phyloP scores from a whole-genome alignment of 2,113 vertebrate species.

The Mirounga angustirostris region DNA sequence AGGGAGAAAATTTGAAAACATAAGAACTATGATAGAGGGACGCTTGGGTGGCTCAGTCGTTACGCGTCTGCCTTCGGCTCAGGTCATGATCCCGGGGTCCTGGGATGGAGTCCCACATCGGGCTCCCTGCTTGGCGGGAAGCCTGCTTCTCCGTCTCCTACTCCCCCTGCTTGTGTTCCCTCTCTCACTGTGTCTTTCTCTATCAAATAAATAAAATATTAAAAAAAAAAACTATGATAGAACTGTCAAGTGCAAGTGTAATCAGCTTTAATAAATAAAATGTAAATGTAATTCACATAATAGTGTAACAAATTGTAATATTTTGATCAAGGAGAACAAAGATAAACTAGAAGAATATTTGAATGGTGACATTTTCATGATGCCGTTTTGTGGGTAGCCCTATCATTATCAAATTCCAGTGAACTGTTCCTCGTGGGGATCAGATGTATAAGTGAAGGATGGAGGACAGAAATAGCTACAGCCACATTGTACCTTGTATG shows the following conservation, averaged over 20 bases:
- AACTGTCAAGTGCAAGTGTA: neutral
- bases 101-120: too few relatives aligned
- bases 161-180: too few relatives aligned
- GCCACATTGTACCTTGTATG: neutral
- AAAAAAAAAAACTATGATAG: neutral
- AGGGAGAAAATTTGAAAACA: neutral
- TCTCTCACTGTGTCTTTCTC: too few relatives aligned
- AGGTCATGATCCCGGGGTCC: too few relatives aligned
- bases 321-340: constrained; percentile 55
- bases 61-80: too few relatives aligned
- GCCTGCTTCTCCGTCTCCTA: too few relatives aligned
- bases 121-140: too few relatives aligned
- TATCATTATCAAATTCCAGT: neutral
- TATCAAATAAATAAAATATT: too few relatives aligned
- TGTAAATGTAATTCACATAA: constrained; percentile 1
- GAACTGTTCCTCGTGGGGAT: neutral
- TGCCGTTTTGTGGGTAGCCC: neutral
- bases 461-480: neutral
- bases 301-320: neutral
- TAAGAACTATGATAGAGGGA: neutral
- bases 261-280: constrained; percentile 12
- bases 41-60: too few relatives aligned
- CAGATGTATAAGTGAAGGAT: neutral
- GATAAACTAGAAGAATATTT: neutral
- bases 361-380: neutral